Percentiles rank a stretch among this genome's conserved stretches.
Evolutionary conservation across 2,797 vertebrate species (phyloP).

Genomic region (Lerista edwardsae): DNA sequence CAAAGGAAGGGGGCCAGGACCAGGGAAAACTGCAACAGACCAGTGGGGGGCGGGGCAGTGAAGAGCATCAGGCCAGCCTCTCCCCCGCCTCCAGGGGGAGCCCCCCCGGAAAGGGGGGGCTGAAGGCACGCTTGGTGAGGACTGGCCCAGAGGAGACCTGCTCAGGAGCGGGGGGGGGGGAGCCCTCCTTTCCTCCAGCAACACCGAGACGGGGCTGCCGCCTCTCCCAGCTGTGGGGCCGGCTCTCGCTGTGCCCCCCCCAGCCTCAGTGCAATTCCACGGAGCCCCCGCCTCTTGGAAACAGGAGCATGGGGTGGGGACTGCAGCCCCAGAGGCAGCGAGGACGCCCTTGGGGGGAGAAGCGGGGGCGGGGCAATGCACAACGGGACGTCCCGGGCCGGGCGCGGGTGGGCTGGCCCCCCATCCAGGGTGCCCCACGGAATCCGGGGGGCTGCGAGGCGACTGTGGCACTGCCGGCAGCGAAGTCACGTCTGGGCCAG

Average conservation of each 20-base stretch:
- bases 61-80: too few species aligned
- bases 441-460: not conserved
- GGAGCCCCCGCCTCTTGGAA: not conserved
- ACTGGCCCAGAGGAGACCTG: not conserved
- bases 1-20: too few species aligned
- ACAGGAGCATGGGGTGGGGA: too few species aligned
- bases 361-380: too few species aligned
- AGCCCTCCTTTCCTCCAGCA: not conserved
- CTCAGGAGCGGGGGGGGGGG: not conserved
- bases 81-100: too few species aligned
- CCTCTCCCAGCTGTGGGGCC: too few species aligned
- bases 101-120: not conserved
- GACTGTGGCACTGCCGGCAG: fast-evolving
- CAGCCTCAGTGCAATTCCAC: fast-evolving
- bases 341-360: not conserved
- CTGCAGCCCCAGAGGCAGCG: not conserved
- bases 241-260: too few species aligned
- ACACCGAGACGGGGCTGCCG: not conserved
- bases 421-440: too few species aligned
- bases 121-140: constrained; percentile 6
- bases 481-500: constrained; percentile 89
- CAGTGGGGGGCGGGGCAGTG: too few species aligned
- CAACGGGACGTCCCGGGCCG: not conserved
- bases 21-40: too few species aligned
- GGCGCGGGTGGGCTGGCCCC: not conserved